A percentile compares a stretch with the other conserved stretches of the same genome.
These are phyloP conservation scores for Coregonus clupeaformis DNA, from an alignment of 2,113 vertebrate species.

Conservation along the genomic window DNA sequence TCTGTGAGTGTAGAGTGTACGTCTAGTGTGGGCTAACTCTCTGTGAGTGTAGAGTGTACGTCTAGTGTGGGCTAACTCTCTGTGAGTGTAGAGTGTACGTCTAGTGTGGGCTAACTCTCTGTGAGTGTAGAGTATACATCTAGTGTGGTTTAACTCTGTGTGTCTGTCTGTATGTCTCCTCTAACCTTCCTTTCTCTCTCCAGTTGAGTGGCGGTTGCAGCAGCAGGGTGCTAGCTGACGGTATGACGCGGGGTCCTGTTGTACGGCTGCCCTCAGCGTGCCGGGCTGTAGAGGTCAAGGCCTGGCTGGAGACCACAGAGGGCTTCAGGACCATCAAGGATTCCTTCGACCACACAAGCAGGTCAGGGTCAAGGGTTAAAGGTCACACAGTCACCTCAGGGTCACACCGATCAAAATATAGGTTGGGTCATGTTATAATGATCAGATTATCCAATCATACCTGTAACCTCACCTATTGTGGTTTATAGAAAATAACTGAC, in stretches of 20 bases:
- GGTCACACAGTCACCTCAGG: not conserved
- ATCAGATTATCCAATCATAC: not conserved
- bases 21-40: no score
- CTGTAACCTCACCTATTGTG: not conserved
- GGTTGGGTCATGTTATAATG: not conserved
- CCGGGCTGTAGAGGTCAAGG: conserved; percentile 90
- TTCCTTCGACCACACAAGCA: conserved; percentile 91
- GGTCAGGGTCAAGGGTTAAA: conserved; percentile 66
- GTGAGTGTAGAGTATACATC: no score
- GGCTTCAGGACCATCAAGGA: conserved; percentile 86
- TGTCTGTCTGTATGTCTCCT: not conserved
- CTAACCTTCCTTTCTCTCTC: not conserved
- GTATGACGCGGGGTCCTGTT: conserved; percentile 94
- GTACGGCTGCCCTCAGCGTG: conserved; percentile 89
- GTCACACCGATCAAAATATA: not conserved
- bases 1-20: no score
- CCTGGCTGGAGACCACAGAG: conserved; percentile 87
- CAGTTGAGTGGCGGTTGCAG: conserved; percentile 88
- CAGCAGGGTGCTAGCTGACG: conserved; percentile 87
- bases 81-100: not conserved
- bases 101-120: not conserved
- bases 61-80: no score
- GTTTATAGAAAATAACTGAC: not conserved
- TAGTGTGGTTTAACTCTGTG: no score
- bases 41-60: conserved; percentile 71